Percentiles rank a stretch among this genome's conserved stretches.
Conservation (phyloP, 2,888 invertebrate species). For the Pristionchus arcanus region DNA sequence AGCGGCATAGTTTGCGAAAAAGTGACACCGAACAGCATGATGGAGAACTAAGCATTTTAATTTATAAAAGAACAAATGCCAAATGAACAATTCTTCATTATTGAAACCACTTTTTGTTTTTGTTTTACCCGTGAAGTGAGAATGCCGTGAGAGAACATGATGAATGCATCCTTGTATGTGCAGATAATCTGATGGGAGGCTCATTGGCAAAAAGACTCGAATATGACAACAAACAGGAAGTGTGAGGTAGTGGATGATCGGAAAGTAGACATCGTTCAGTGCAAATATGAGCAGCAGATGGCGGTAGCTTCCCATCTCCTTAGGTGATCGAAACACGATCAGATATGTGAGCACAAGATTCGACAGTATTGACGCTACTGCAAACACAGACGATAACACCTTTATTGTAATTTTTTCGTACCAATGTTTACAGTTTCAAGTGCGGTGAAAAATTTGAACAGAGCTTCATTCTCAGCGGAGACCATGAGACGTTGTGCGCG, state of each 20-base stretch:
- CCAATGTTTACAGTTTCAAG: too few relatives aligned
- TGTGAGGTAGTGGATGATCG: background rate
- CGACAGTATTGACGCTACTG: background rate
- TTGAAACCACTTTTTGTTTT: too few relatives aligned
- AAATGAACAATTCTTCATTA: too few relatives aligned
- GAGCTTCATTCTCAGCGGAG: too few relatives aligned
- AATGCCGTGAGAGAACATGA: background rate
- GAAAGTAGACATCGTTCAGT: background rate
- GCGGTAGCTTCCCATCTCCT: background rate
- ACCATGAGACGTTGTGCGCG: too few relatives aligned
- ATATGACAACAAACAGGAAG: background rate
- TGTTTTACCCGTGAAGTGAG: background rate
- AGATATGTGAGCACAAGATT: background rate
- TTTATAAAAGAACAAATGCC: too few relatives aligned
- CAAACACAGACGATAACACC: background rate
- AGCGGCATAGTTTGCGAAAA: constrained; percentile 39
- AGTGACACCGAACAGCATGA: background rate
- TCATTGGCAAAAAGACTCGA: too few relatives aligned
- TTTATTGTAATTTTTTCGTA: too few relatives aligned
- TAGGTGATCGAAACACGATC: background rate
- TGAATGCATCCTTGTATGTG: background rate
- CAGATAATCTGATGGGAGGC: background rate
- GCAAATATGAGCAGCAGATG: background rate
- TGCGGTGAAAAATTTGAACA: too few relatives aligned
- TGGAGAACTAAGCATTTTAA: background rate